phyloP scores from a whole-genome alignment of 2,113 vertebrate genomes.

The Heterotilapia buettikoferi region DNA sequence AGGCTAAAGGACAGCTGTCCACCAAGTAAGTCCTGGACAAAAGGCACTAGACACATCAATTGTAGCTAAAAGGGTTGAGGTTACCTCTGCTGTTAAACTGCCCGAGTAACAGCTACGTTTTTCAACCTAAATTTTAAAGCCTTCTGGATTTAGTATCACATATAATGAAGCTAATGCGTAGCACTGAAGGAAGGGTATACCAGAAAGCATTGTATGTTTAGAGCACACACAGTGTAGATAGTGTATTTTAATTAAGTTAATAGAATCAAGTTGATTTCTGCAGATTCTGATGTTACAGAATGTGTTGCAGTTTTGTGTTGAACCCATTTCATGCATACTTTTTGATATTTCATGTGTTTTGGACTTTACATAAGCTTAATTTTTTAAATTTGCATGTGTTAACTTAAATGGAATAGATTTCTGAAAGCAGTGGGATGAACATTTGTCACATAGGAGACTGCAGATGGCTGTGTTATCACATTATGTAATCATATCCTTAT shows the following conservation, averaged over 20 bases:
- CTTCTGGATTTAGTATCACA: neutral
- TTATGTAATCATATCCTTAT: neutral
- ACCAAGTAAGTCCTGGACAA: conserved; percentile 83
- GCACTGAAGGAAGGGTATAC: neutral
- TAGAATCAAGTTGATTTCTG: neutral
- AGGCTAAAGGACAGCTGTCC: conserved; percentile 86
- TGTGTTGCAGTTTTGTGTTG: neutral
- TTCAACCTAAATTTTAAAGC: neutral
- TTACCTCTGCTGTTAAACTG: neutral
- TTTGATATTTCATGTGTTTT: neutral
- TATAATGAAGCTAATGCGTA: neutral
- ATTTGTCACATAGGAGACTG: neutral
- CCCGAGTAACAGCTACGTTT: fast-evolving
- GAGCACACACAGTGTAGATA: neutral
- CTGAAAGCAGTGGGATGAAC: neutral
- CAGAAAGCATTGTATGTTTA: neutral
- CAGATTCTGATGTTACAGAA: neutral
- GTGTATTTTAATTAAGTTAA: neutral
- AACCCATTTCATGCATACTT: neutral
- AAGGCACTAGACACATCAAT: neutral
- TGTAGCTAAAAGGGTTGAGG: neutral
- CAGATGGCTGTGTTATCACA: neutral
- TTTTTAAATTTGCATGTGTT: neutral
- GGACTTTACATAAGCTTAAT: neutral
- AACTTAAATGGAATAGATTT: neutral